Evolutionary conservation across 1,140 invertebrate species (phyloP).

Genomic region (Zaprionus inermis): DNA sequence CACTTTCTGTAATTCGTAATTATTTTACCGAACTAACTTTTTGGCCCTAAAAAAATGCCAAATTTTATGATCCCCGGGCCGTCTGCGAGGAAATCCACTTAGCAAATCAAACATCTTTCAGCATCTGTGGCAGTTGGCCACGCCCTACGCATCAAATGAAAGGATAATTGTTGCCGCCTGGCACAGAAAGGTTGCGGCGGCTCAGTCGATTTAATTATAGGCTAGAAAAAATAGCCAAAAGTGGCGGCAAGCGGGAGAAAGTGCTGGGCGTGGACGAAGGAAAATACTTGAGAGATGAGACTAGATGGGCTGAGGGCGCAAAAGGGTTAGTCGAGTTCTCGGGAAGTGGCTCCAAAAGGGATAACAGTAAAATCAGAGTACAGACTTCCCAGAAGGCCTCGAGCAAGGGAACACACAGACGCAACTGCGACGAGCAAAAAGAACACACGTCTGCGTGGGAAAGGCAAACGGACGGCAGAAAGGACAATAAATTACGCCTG

Average conservation of each 20-base stretch:
- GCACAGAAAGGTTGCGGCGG: conserved; percentile 11
- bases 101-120: conserved; percentile 39
- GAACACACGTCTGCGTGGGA: conserved; percentile 58
- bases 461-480: conserved; percentile 61
- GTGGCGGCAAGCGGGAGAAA: conserved; percentile 22
- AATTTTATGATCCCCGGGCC: no score
- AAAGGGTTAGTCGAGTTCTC: conserved; percentile 18
- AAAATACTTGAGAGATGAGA: neutral
- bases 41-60: no score
- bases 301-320: neutral
- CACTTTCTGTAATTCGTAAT: no score
- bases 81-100: conserved; percentile 13
- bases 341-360: conserved; percentile 15
- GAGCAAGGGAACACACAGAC: conserved; percentile 22
- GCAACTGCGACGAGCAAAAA: conserved; percentile 17
- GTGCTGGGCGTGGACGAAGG: neutral
- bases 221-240: neutral
- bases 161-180: conserved; percentile 34
- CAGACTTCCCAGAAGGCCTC: conserved; percentile 24
- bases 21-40: no score
- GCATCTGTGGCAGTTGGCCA: conserved; percentile 3
- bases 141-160: conserved; percentile 15
- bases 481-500: conserved; percentile 67
- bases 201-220: conserved; percentile 43
- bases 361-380: conserved; percentile 23